Percentiles rank a stretch among this genome's conserved stretches.
phyloP scores from a whole-genome alignment of 2,797 vertebrate species.

The Hozukius guyotensis region DNA sequence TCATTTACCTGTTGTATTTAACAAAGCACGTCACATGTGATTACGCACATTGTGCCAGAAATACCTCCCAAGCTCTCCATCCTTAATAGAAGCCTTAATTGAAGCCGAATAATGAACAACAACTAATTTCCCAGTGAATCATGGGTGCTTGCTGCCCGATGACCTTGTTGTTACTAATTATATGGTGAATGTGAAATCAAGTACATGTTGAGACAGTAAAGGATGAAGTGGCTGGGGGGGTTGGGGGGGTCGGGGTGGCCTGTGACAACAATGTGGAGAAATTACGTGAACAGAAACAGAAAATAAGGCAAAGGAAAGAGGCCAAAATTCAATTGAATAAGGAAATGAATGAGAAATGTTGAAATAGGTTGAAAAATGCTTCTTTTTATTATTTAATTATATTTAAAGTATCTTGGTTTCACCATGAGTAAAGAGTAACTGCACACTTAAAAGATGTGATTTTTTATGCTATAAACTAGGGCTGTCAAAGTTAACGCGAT shows the following conservation, averaged over 20 bases:
- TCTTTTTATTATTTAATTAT: background rate
- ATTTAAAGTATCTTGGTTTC: background rate
- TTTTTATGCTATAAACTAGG: too few species aligned
- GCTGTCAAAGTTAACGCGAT: too few species aligned
- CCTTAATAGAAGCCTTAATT: constrained; percentile 82
- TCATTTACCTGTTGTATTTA: constrained; percentile 36
- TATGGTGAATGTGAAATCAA: constrained; percentile 89
- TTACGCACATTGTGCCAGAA: constrained; percentile 57
- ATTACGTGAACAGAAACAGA: background rate
- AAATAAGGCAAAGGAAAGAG: background rate
- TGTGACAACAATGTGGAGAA: constrained; percentile 6
- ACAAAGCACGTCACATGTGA: constrained; percentile 42
- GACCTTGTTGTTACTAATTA: constrained; percentile 91
- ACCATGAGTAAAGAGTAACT: too few species aligned
- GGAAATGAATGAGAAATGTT: too few species aligned
- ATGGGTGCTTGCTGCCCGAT: constrained; percentile 86
- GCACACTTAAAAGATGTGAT: too few species aligned
- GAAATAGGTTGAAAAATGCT: background rate
- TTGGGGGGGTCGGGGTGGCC: background rate
- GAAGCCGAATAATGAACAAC: constrained; percentile 84
- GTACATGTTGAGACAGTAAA: constrained; percentile 85
- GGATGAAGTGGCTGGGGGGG: constrained; percentile 47
- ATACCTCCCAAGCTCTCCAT: constrained; percentile 85
- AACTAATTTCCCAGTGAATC: constrained; percentile 85
- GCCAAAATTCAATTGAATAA: background rate